Conservation (phyloP, 2,888 invertebrate species). For the Siphonodentalium dalli region DNA sequence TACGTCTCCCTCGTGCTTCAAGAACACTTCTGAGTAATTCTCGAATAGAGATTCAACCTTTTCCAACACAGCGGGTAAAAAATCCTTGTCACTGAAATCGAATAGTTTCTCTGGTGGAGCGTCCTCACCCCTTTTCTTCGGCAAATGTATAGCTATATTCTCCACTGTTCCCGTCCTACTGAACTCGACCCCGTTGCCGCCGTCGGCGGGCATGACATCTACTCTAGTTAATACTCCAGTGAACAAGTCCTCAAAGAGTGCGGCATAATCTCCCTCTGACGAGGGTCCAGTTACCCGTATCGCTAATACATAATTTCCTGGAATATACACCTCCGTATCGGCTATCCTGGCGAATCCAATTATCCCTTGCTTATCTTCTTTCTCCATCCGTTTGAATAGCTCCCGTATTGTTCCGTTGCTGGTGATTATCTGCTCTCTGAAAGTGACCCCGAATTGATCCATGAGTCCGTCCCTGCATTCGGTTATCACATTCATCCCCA, state of each 20-base stretch:
- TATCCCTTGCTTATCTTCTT: background rate
- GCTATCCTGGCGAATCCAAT: background rate
- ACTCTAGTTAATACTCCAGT: background rate
- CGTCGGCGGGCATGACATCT: no score
- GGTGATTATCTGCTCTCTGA: background rate
- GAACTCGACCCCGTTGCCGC: background rate
- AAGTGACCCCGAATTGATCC: no score
- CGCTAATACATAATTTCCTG: background rate
- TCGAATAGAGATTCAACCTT: background rate
- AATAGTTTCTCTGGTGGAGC: background rate
- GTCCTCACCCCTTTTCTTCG: background rate
- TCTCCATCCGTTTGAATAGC: background rate
- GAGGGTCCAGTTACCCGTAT: conserved; percentile 1
- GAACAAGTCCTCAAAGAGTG: background rate
- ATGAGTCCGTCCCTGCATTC: background rate
- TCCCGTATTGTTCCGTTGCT: background rate
- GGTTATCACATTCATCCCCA: conserved; percentile 2
- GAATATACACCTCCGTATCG: background rate
- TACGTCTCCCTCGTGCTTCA: conserved; percentile 7
- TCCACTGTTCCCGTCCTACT: background rate
- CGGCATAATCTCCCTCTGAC: background rate
- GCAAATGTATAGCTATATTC: background rate
- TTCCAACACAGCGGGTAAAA: background rate
- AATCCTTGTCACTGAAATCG: background rate
- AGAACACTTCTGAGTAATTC: conserved; percentile 6